Evolutionary conservation across 2,113 vertebrate species (phyloP).

Genomic region (Scalopus aquaticus): DNA sequence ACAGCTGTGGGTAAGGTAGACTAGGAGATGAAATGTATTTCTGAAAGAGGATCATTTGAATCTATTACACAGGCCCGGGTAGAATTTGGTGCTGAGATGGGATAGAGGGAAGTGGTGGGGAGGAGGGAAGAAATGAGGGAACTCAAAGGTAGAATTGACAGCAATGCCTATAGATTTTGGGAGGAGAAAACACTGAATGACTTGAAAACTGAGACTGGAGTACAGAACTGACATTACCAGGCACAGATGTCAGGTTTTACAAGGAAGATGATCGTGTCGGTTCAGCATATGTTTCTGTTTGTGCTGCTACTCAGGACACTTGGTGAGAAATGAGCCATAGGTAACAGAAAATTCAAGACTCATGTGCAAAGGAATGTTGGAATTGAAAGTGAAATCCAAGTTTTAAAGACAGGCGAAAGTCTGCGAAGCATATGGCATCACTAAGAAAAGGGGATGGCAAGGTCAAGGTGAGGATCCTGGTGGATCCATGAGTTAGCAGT

Average conservation of each 20-base stretch:
- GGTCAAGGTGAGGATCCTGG: background rate
- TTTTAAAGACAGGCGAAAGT: background rate
- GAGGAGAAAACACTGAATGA: background rate
- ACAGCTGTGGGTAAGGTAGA: background rate
- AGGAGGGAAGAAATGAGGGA: background rate
- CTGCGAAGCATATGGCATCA: no score
- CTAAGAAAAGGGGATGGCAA: background rate
- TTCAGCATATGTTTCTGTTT: background rate
- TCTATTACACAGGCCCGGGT: background rate
- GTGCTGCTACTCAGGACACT: background rate
- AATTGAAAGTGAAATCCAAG: background rate
- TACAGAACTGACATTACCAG: background rate
- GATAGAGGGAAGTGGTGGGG: background rate
- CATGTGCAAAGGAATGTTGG: background rate
- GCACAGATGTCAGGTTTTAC: background rate
- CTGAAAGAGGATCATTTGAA: background rate
- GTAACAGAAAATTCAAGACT: background rate
- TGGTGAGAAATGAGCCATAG: background rate
- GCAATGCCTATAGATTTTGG: no score
- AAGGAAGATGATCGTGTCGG: background rate
- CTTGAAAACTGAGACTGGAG: background rate
- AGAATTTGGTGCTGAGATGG: background rate
- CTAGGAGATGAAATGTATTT: background rate
- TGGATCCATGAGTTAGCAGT: background rate
- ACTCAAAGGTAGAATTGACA: background rate